Evolutionary conservation across 2,113 vertebrate species (phyloP).

Genomic region (Strix uralensis): DNA sequence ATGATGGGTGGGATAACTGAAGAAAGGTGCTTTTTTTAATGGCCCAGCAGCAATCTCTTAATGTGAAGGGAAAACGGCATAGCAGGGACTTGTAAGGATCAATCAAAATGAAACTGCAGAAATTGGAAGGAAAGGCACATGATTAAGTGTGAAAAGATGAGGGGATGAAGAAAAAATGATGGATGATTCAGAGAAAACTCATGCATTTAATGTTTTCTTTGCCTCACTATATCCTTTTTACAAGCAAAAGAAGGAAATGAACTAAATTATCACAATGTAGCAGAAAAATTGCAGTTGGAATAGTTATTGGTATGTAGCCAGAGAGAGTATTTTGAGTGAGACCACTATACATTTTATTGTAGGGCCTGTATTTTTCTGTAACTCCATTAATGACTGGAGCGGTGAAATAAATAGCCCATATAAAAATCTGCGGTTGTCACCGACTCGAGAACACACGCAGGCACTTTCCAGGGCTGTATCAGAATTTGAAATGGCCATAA

Average conservation of each 20-base stretch:
- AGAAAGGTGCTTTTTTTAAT: background rate
- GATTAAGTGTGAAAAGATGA: conserved; percentile 48
- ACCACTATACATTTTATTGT: background rate
- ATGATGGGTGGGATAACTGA: background rate
- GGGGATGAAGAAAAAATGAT: background rate
- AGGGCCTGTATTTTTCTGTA: background rate
- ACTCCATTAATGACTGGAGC: background rate
- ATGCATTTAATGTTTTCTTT: conserved; percentile 8
- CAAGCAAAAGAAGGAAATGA: background rate
- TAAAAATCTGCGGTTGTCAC: background rate
- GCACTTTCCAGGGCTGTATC: background rate
- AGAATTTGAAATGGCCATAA: background rate
- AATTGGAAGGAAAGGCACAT: background rate
- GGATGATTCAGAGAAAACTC: conserved; percentile 39
- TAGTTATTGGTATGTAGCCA: background rate
- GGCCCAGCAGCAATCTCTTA: background rate
- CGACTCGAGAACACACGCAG: background rate
- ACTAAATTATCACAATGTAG: background rate
- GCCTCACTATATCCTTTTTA: background rate
- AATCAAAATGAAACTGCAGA: conserved; percentile 3
- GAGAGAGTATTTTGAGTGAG: background rate
- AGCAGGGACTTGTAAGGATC: background rate
- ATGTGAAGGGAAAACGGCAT: background rate
- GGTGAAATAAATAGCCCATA: background rate
- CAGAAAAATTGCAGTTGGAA: background rate